Base-by-base conservation (phyloP, 2,113 vertebrate genomes). In the Numida meleagris region DNA sequence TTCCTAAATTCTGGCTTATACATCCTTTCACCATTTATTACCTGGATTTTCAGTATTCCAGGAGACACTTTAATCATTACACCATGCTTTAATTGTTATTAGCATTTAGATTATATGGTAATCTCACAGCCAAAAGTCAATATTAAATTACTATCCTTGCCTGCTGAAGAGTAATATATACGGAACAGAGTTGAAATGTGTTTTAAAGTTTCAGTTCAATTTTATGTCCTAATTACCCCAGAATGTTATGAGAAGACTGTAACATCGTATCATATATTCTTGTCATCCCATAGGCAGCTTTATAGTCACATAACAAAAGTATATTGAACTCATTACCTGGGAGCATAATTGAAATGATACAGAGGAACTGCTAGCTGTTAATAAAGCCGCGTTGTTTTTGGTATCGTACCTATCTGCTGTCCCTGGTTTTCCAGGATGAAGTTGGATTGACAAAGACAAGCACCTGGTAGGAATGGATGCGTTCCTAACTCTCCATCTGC, bases 71-170 rank as follows among this genome's bases (percentile, higher is more conserved):
- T 93, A 94, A 89, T 86, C 92, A 96, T 86, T 91, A 63, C 14
- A 31, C 68, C 82, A 63, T 40, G 79, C 75, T 95, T 89, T 95
- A 96, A 96, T 96, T 97, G 91, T 94, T 94, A 96, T 96, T 96
- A 94, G 75, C 97, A 95, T 96, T 97, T 97, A 97, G 95, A 97
- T 96, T 88, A 94, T 97, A 94, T 82, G 93, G 94, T 96, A 95
- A 96, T 93, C 91, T 80, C 76, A 78, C 78, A 94, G 91, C 83
- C 79, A 96, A 74, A 74, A 96, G 94, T 96, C 93, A 97, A 94
- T 94, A 97, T 96, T 94, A 96, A 97, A 97, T 97, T 96, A 97
- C 86, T 96, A 90, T 61, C 93, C 91, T 94, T 94, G 88, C 94
- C 76, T 7, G 10, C 83, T 78, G 45, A 83, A 62, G 45, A 86